Evolutionary conservation across 2,797 vertebrate species (phyloP), one percentile per base, ranked within the genome.

Genomic region (Pogoniulus pusillus): DNA sequence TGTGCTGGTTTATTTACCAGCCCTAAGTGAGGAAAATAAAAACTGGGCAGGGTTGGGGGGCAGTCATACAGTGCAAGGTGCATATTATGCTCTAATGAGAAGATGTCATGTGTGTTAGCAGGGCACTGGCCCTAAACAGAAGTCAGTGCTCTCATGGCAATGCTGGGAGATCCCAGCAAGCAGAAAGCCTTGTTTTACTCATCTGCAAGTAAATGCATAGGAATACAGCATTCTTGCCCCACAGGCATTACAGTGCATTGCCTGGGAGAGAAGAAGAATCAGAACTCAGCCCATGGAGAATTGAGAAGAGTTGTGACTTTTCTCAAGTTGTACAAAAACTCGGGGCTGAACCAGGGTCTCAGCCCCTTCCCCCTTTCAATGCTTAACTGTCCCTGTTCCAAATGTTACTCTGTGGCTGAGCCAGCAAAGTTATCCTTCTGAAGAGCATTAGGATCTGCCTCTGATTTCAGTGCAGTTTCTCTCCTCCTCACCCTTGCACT

Each of bases 401-500:
- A 73, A 41, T 34, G 59, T 73, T 80, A 77, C 53, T 76, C 49
- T 4, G 1, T 51, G 63, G 16, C 79, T 87, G 64, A 73, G 78
- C 37, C 65, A 88, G 76, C 75, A 90, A 74, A 90, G 58, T 85
- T 89, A 58, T 79, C 5, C 0, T 75, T 82, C 69, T 79, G 74
- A 82, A 80, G 87, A 91, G 73, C 24, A 3, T 71, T 79, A 73
- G 79, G 87, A 80, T 63, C 66, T 94, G 84, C 73, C 75, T 92
- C 84, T 11, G 51, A 82, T 81, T 95, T 94, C 88, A 82, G 78
- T 68, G 55, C 85, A 37, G 53, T 76, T 95, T 90, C 87, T 88
- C 68, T 92, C 72, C 64, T 86, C 80, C 69, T 93, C 92, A 81
- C 93, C 91, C 87, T 91, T 82, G 34, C 94, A 94, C 16, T 89